Evolutionary conservation across 2,797 vertebrate genomes (phyloP), one percentile per base, ranked within the genome.

Genomic region (Thunnus albacares): DNA sequence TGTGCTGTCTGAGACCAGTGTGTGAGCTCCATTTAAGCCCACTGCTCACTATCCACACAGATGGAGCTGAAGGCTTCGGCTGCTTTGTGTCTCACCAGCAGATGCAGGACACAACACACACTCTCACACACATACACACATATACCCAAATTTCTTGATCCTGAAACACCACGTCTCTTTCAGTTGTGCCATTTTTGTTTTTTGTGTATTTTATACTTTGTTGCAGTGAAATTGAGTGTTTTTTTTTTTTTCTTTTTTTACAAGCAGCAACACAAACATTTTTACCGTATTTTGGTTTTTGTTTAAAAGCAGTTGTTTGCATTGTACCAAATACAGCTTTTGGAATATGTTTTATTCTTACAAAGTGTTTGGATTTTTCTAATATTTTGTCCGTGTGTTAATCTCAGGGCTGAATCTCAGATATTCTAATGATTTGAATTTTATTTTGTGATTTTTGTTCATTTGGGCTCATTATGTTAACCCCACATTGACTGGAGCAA

Each of bases 341-440:
- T 68, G 51, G 51, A 84, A 28, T 63, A 55, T 53, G 65, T 78
- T 85, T 77, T 80, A 51, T 81, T 79, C 35, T 62, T 75, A 38
- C 33, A 55, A 77, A 77, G 80, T 69, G 28, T 82, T 84, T 86
- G 53, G 58, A 41, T 81, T 81, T 75, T 86, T 64, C 55, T 53
- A 58, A 61, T 85, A n/a, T 84, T 79, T 87, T 88, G 70, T 89
- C 75, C 43, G 12, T 80, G 86, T 93, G 81, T 89, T 89, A 87
- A 92, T 93, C 95, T 96, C 95, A 96, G 95, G 95, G 95, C 92
- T 92, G 75, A 93, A 85, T 84, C 79, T 93, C 89, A 83, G 80
- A 90, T 84, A 45, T 90, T 89, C 22, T 63, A 73, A 86, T 85
- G 68, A 80, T 85, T 82, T 85, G 7, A 74, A 38, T 55, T 80